Evolutionary conservation across 30 jellyfish, hydroid and myxozoan genomes (phyloP).

Genomic region (Aurelia aurita): DNA sequence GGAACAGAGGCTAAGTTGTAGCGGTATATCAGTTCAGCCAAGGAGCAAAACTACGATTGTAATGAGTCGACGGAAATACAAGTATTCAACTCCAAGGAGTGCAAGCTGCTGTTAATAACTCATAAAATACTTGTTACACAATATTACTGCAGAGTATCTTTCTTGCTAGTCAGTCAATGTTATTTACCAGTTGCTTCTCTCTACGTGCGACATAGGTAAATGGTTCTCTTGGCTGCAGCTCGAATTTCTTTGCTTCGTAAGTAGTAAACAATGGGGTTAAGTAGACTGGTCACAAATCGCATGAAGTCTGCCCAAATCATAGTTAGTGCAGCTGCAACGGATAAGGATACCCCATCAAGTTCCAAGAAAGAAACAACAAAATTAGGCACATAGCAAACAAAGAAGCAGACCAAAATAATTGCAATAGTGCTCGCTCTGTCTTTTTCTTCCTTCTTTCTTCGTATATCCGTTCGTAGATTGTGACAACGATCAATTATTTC

Average conservation of each 20-base stretch:
- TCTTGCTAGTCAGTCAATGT: no score
- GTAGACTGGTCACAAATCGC: background rate
- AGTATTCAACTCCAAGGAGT: no score
- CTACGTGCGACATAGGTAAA: no score
- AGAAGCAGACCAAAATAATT: background rate
- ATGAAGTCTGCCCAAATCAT: background rate
- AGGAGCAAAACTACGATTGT: no score
- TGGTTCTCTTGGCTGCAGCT: background rate
- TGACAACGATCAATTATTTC: background rate
- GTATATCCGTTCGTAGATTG: no score
- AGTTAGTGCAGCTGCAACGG: background rate
- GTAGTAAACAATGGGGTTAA: slow-evolving; percentile 6
- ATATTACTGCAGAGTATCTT: no score
- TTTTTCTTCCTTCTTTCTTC: background rate
- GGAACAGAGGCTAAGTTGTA: no score
- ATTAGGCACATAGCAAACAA: background rate
- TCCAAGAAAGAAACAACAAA: background rate
- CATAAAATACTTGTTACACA: no score
- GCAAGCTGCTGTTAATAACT: no score
- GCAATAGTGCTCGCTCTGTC: background rate
- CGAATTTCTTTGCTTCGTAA: background rate
- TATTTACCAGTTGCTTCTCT: no score
- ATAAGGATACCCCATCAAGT: background rate
- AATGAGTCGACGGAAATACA: no score
- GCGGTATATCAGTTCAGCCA: no score